Percentiles rank a stretch among this genome's conserved stretches.
phyloP scores from a whole-genome alignment of 1,140 invertebrate genomes.

The Hyles euphorbiae region DNA sequence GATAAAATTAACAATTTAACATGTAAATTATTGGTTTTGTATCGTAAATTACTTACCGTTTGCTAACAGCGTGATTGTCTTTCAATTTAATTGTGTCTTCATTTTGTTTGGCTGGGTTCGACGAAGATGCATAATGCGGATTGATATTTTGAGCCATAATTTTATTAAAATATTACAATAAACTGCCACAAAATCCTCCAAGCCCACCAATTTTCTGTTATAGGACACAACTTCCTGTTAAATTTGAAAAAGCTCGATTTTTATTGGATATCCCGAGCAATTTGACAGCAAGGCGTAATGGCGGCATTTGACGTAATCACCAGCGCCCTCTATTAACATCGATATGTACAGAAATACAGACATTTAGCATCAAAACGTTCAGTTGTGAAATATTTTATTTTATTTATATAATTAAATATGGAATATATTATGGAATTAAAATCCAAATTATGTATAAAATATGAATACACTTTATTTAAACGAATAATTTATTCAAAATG shows the following conservation, averaged over 20 bases:
- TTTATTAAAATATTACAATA: slow-evolving; percentile 48
- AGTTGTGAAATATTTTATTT: too few relatives aligned
- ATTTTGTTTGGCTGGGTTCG: slow-evolving; percentile 81
- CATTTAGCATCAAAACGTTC: too few relatives aligned
- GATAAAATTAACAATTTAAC: neutral
- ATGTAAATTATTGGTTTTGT: neutral
- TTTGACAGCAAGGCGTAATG: slow-evolving; percentile 68
- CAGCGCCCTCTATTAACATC: slow-evolving; percentile 5
- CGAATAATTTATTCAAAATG: neutral
- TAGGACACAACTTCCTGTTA: slow-evolving; percentile 59
- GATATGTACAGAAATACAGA: too few relatives aligned
- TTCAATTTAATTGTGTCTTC: slow-evolving; percentile 84
- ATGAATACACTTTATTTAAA: neutral
- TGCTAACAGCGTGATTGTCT: slow-evolving; percentile 90
- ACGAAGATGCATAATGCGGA: slow-evolving; percentile 82
- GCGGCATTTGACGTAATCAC: slow-evolving; percentile 31
- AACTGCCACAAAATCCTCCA: slow-evolving; percentile 49
- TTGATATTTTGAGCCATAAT: slow-evolving; percentile 90
- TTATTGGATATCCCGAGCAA: slow-evolving; percentile 59
- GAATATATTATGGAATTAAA: neutral
- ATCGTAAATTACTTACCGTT: slow-evolving; percentile 78
- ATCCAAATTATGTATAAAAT: neutral
- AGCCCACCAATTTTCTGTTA: slow-evolving; percentile 61
- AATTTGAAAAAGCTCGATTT: slow-evolving; percentile 73
- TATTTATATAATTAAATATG: neutral